Conservation (phyloP, 2,888 invertebrate species). For the Ellobium chinense region DNA sequence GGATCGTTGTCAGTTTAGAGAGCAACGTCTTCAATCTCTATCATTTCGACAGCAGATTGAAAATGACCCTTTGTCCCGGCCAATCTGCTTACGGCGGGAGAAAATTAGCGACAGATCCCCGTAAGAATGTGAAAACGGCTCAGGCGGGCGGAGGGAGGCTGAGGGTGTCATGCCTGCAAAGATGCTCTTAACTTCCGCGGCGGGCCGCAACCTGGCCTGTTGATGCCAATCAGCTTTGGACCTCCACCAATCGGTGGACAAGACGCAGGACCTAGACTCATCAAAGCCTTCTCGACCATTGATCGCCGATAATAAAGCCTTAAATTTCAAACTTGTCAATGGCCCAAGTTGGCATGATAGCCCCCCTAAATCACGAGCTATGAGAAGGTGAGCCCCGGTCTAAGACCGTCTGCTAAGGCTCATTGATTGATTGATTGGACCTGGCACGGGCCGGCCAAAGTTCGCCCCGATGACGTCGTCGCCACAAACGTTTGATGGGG, state of each 20-base stretch:
- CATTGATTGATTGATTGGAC: constrained; percentile 3
- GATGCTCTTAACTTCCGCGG: not conserved
- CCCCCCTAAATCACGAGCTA: not conserved
- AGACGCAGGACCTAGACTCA: not conserved
- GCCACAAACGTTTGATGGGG: constrained; percentile 26
- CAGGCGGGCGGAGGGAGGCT: not conserved
- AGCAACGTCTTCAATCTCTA: constrained; percentile 22
- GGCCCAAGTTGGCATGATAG: not conserved
- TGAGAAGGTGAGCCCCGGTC: not conserved
- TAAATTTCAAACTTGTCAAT: constrained; percentile 12
- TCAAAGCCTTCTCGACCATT: not conserved
- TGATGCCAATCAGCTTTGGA: not conserved
- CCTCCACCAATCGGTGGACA: not conserved
- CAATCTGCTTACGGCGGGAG: constrained; percentile 9
- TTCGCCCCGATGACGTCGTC: not conserved
- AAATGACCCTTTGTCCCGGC: constrained; percentile 8
- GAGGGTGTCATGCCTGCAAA: constrained; percentile 1
- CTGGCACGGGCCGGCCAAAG: not conserved
- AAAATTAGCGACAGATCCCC: constrained; percentile 16
- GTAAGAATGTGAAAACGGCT: constrained; percentile 19
- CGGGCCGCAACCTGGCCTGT: not conserved
- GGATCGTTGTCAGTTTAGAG: not conserved
- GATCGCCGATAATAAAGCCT: constrained; percentile 1
- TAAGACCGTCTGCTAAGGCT: not conserved
- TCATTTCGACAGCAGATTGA: not conserved